Evolutionary conservation across 2,113 vertebrate species (phyloP).

Genomic region (Cyanoderma ruficeps): DNA sequence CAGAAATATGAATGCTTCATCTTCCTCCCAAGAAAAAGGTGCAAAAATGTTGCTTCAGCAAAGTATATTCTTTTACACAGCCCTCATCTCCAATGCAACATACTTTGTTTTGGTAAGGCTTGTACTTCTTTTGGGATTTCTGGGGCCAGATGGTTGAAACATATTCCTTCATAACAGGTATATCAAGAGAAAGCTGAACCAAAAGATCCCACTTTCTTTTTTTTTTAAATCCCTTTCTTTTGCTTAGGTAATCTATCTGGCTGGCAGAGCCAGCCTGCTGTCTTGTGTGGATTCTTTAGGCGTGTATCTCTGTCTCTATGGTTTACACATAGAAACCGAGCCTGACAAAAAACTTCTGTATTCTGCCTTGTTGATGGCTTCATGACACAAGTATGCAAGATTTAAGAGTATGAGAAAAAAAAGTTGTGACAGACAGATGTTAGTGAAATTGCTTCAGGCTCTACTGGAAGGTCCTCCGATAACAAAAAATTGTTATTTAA

Average conservation of each 20-base stretch:
- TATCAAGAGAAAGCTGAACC: background rate
- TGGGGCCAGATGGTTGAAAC: background rate
- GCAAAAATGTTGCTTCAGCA: background rate
- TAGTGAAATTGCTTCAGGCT: background rate
- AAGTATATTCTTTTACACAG: background rate
- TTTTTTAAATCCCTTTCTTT: fast-evolving
- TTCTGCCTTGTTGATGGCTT: background rate
- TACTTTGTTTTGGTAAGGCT: background rate
- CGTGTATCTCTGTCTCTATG: background rate
- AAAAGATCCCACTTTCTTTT: background rate
- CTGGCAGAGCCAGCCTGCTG: background rate
- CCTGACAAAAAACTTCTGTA: background rate
- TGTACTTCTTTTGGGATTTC: background rate
- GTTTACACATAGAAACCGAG: background rate
- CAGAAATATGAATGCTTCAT: background rate
- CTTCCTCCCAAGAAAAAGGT: background rate
- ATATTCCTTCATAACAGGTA: background rate
- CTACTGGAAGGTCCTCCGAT: background rate
- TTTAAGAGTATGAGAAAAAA: background rate
- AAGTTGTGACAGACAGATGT: background rate
- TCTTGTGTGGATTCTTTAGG: background rate
- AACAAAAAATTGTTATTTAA: background rate
- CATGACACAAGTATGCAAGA: background rate
- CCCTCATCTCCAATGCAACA: background rate
- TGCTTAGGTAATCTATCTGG: background rate